Evolutionary conservation across 2,888 invertebrate genomes (phyloP), one percentile per base, ranked within the genome.

Genomic region (Drosophila demipolita): DNA sequence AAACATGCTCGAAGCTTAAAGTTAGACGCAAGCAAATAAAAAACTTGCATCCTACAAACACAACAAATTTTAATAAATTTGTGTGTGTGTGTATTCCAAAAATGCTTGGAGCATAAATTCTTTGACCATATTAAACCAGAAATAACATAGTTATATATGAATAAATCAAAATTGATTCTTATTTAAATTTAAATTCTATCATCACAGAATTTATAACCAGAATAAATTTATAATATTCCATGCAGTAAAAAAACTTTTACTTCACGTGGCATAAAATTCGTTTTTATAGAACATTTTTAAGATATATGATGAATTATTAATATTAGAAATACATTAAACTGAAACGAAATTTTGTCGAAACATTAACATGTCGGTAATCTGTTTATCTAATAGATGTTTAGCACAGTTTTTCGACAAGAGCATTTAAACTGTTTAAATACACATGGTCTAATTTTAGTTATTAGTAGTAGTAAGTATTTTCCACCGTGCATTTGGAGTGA

Each of bases 21-120:
- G 17, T 11, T 3, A 63, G 68, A n/a, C n/a, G 55, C 67, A 54
- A 75, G 63, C 72, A 78, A 82, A 78, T 69, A 75, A 65, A 75
- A 60, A 45, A 29, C n/a, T 63, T 72, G 23, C 45, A 61, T 42
- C 6, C 15, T 45, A 26, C 29, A 29, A 45, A 35, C n/a, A 35
- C 7, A 20, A 35, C n/a, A 29, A 26, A n/a, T 35, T 38, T 26
- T 15, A 17, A 33, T 40, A 9, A 45, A 35, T 35, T 1, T 48
- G 11, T 26, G 23, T 23, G 20, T 12, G 20, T 15, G 11, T 20
- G 35, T 35, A 2, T 33, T 33, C 4, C 5, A 35, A 49, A n/a
- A 29, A 58, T 60, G 52, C 23, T 40, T 66, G 26, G 4, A 33
- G 40, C 20, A 29, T 20, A 32, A 20, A 12, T 15, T 48, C 17